These are phyloP conservation scores for Nephrotoma guestfalica DNA, from an alignment of 2,888 invertebrate genomes.

Conservation along the genomic window DNA sequence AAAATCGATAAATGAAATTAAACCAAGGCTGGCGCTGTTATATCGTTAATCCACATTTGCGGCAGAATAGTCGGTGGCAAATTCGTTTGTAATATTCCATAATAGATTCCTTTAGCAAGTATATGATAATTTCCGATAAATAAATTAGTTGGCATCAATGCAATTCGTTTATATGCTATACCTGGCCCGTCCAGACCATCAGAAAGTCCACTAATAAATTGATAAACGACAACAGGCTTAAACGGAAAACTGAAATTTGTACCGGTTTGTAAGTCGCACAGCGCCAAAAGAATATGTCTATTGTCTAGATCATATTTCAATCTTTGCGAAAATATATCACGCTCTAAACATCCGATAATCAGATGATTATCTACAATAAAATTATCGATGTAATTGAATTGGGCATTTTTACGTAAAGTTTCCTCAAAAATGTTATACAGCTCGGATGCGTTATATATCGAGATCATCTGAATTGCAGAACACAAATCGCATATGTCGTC, in stretches of 20 bases:
- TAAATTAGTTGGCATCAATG: neutral
- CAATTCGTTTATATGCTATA: neutral
- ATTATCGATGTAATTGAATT: neutral
- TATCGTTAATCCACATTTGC: neutral
- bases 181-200: neutral
- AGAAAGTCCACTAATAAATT: neutral
- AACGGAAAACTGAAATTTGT: slow-evolving; percentile 14
- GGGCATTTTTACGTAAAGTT: neutral
- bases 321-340: slow-evolving; percentile 16
- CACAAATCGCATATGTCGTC: slow-evolving; percentile 19
- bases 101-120: neutral
- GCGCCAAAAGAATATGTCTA: slow-evolving; percentile 19
- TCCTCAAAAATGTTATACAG: neutral
- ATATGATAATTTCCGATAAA: neutral
- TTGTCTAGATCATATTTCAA: slow-evolving; percentile 19
- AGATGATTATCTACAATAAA: neutral
- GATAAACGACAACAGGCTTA: neutral
- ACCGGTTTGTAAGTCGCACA: slow-evolving; percentile 16
- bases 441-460: neutral
- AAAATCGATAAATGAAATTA: neutral
- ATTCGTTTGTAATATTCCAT: neutral
- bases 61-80: neutral
- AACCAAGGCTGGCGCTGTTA: neutral
- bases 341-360: neutral
- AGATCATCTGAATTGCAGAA: slow-evolving; percentile 11